Conservation (phyloP, 1,140 invertebrate species). For the Lineus longissimus region DNA sequence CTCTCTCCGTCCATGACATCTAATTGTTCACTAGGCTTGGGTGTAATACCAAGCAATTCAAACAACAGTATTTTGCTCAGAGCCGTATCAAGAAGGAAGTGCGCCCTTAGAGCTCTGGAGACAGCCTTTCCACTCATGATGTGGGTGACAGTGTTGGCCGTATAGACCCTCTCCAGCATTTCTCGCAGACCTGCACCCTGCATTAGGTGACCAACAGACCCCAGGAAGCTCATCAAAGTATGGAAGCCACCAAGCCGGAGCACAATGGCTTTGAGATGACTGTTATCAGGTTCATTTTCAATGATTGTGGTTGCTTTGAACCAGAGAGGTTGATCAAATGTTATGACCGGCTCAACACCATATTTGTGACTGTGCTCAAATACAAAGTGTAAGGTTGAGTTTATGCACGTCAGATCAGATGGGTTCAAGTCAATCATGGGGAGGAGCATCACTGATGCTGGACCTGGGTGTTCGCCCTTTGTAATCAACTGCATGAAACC, state of each 20-base stretch:
- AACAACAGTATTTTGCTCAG: conserved; percentile 3
- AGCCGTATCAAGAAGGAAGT: conserved; percentile 36
- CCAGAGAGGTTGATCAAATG: conserved; percentile 36
- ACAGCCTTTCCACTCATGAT: conserved; percentile 51
- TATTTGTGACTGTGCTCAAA: conserved; percentile 17
- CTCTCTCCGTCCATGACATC: not conserved
- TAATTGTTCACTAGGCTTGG: too few species aligned
- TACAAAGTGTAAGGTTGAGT: conserved; percentile 32
- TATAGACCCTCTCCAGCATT: conserved; percentile 26
- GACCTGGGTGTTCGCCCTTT: conserved; percentile 22
- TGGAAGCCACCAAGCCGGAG: conserved; percentile 28
- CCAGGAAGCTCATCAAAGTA: conserved; percentile 31
- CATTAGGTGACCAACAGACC: conserved; percentile 29
- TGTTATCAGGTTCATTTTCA: conserved; percentile 10
- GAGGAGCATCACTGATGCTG: conserved; percentile 28
- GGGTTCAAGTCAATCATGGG: conserved; percentile 38
- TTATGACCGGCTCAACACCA: conserved; percentile 25
- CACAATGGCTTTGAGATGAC: conserved; percentile 15
- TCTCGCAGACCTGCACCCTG: conserved; percentile 21
- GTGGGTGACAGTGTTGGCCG: conserved; percentile 36
- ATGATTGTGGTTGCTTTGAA: conserved; percentile 27
- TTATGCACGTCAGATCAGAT: conserved; percentile 32
- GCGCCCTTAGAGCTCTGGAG: conserved; percentile 48
- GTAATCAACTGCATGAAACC: conserved; percentile 21
- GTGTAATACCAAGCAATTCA: too few species aligned